Percentiles rank a stretch among this genome's conserved stretches.
phyloP scores from a whole-genome alignment of 1,140 invertebrate genomes.

The Drosophila cardini region DNA sequence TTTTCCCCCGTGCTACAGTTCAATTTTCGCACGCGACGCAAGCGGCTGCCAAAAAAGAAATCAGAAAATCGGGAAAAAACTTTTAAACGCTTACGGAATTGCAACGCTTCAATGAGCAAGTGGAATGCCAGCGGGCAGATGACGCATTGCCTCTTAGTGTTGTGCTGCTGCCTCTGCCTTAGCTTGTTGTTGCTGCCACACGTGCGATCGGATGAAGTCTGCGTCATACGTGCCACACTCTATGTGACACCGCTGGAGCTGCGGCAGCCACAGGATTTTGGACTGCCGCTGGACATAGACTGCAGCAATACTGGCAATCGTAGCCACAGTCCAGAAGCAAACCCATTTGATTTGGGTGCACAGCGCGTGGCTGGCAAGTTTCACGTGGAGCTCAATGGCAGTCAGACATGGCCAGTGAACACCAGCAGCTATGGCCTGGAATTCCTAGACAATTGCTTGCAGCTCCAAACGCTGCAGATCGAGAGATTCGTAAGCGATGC shows the following conservation, averaged over 20 bases:
- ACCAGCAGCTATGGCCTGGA: constrained; percentile 69
- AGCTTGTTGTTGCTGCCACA: constrained; percentile 30
- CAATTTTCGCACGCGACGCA: constrained; percentile 61
- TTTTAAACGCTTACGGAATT: constrained; percentile 3
- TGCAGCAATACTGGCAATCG: constrained; percentile 48
- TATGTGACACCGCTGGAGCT: constrained; percentile 36
- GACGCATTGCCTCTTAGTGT: constrained; percentile 62
- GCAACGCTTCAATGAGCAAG: constrained; percentile 58
- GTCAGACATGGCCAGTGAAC: constrained; percentile 55
- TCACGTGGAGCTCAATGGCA: constrained; percentile 69
- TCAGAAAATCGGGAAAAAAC: constrained; percentile 7
- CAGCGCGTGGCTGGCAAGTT: constrained; percentile 63
- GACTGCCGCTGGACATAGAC: constrained; percentile 62
- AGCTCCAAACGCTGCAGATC: constrained; percentile 52
- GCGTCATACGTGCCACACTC: constrained; percentile 64
- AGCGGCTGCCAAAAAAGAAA: constrained; percentile 18
- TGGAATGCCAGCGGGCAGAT: constrained; percentile 45
- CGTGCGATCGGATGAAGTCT: constrained; percentile 38
- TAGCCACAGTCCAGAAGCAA: not conserved
- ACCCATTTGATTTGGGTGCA: constrained; percentile 43
- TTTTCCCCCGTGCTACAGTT: constrained; percentile 67
- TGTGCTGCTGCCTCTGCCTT: constrained; percentile 13
- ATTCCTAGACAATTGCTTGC: constrained; percentile 65
- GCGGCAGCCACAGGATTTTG: constrained; percentile 53
- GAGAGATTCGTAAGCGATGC: constrained; percentile 61